Evolutionary conservation across 1,140 invertebrate genomes (phyloP).

Genomic region (Manduca sexta): DNA sequence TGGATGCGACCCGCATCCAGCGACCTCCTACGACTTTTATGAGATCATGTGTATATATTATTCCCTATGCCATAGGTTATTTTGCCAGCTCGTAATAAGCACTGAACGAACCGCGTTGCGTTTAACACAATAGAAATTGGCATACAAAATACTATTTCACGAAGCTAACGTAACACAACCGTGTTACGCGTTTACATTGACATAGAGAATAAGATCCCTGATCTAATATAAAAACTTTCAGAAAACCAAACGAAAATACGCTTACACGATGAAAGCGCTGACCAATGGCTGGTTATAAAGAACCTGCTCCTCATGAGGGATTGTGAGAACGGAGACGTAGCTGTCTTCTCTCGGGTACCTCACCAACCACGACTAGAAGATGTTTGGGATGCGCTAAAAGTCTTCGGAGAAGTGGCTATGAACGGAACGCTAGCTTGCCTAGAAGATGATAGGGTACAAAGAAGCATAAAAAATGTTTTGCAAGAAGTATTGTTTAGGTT

Average conservation of each 20-base stretch:
- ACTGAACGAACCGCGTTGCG: too few species aligned
- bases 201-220: too few species aligned
- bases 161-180: too few species aligned
- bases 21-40: too few species aligned
- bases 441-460: slow-evolving; percentile 3
- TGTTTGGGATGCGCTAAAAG: slow-evolving; percentile 15
- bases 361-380: slow-evolving; percentile 6
- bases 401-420: slow-evolving; percentile 11
- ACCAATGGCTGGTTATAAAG: slow-evolving; percentile 27
- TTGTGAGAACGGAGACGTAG: slow-evolving; percentile 18
- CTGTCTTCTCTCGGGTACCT: slow-evolving; percentile 21
- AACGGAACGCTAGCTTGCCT: slow-evolving; percentile 12
- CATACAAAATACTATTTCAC: too few species aligned
- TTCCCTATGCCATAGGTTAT: too few species aligned
- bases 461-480: neutral
- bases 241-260: slow-evolving; percentile 1
- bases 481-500: neutral
- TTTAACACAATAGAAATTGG: too few species aligned
- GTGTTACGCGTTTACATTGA: neutral
- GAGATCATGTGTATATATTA: too few species aligned
- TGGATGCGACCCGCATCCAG: too few species aligned
- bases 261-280: slow-evolving; percentile 14
- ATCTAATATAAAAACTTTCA: too few species aligned
- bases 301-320: slow-evolving; percentile 27
- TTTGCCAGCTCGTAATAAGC: too few species aligned